Evolutionary conservation across 2,888 invertebrate species (phyloP).

Genomic region (Himalopsyche tibetana): DNA sequence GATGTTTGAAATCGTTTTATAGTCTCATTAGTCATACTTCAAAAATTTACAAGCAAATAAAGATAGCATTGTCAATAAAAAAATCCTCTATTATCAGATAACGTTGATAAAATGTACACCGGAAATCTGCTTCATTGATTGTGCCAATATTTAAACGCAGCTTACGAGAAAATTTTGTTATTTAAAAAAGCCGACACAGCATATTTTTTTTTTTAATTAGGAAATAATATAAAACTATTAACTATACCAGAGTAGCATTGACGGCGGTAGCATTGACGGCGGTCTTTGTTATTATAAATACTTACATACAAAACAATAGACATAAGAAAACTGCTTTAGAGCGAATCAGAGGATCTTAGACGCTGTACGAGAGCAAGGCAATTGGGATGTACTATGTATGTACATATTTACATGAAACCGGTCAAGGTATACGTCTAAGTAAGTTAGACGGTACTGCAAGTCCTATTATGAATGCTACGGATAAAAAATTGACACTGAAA

Average conservation of each 20-base stretch:
- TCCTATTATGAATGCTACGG: background rate
- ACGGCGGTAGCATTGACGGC: background rate
- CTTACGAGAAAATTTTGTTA: too few species aligned
- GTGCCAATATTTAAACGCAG: too few species aligned
- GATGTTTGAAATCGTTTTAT: too few species aligned
- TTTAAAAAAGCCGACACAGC: too few species aligned
- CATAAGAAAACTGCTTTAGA: background rate
- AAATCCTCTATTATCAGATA: too few species aligned
- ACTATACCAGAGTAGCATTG: background rate
- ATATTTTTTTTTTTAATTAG: too few species aligned
- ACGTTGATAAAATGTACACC: too few species aligned
- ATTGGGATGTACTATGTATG: background rate
- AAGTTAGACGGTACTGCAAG: background rate
- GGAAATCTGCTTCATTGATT: too few species aligned
- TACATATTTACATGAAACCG: constrained; percentile 1
- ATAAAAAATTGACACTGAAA: background rate
- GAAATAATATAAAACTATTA: too few species aligned
- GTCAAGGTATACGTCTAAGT: constrained; percentile 27
- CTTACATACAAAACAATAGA: background rate
- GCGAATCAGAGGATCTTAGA: background rate
- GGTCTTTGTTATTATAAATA: background rate
- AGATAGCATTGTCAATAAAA: too few species aligned
- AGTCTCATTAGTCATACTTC: too few species aligned
- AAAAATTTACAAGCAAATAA: too few species aligned
- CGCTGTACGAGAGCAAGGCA: background rate